Evolutionary conservation across 2,797 vertebrate species (phyloP), one percentile per base, ranked within the genome.

Genomic region (Centroberyx gerrardi): DNA sequence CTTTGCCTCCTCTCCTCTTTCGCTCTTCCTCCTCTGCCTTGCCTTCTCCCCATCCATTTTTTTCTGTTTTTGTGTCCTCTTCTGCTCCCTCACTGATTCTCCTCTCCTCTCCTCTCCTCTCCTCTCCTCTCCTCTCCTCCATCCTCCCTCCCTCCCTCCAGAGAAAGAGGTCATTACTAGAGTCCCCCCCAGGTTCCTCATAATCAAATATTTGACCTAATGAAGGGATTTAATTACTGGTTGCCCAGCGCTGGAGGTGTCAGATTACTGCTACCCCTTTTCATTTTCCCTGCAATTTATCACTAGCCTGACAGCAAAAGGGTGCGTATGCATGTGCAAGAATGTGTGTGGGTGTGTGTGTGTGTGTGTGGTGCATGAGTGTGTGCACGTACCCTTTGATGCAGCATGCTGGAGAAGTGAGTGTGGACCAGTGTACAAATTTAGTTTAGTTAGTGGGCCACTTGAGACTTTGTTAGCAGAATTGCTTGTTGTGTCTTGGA

Each of bases 161-260:
- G 78, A 85, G 81, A 77, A 69, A 72, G 61, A 62, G 84, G 84
- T 92, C 87, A 91, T 92, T 89, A 83, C 80, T 63, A 67, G 59
- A 84, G 52, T 63, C 62, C 53, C 60, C 76, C 31, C 78, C 70
- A 81, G 87, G 87, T 90, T 91, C 71, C 77, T 90, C 80, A 87
- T 90, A 90, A 93, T 94, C 91, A 92, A 93, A 93, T 94, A 92
- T 94, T 92, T 92, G 90, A 93, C 83, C 86, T 90, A 93, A 94
- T 91, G 90, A 94, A 90, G 92, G 88, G 90, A 93, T 94, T 93
- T 95, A 94, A 93, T 95, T 91, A 94, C 86, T 93, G 87, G 94
- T 89, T 91, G 85, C 86, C 78, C 72, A 80, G 86, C 87, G 77
- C 82, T 87, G 67, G 72, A 81, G 86, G 86, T 93, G 86, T 93